Conservation (phyloP, 2,113 vertebrate species). For the Scophthalmus maximus region DNA sequence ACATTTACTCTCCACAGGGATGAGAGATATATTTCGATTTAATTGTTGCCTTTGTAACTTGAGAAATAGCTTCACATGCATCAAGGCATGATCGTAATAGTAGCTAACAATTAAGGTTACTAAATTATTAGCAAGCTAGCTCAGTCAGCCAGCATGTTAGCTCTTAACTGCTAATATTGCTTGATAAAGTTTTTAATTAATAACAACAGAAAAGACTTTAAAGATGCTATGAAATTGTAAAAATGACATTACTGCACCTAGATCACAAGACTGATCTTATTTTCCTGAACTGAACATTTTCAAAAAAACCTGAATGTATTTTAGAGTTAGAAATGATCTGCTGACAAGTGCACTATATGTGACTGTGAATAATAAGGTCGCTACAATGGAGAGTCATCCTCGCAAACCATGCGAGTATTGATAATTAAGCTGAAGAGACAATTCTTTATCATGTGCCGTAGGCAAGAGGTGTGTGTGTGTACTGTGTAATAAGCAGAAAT, state of each 20-base stretch:
- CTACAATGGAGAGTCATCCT: not conserved
- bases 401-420: not conserved
- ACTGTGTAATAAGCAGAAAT: too few species aligned
- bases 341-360: not conserved
- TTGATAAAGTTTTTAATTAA: constrained; percentile 10
- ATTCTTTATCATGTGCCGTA: constrained; percentile 6
- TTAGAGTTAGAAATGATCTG: not conserved
- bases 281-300: not conserved
- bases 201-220: constrained; percentile 9
- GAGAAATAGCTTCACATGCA: not conserved
- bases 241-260: constrained; percentile 6
- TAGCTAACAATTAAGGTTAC: not conserved
- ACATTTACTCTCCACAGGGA: not conserved
- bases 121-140: not conserved
- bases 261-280: not conserved
- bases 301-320: constrained; percentile 15
- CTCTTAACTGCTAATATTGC: constrained; percentile 22
- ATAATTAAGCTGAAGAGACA: not conserved
- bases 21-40: not conserved
- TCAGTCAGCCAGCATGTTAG: not conserved
- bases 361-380: not conserved
- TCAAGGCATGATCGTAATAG: constrained; percentile 22
- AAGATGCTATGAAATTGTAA: not conserved
- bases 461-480: not conserved
- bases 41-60: constrained; percentile 22